Evolutionary conservation across 2,113 vertebrate species (phyloP), one percentile per base, ranked within the genome.

Genomic region (Marcusenius ussheri): DNA sequence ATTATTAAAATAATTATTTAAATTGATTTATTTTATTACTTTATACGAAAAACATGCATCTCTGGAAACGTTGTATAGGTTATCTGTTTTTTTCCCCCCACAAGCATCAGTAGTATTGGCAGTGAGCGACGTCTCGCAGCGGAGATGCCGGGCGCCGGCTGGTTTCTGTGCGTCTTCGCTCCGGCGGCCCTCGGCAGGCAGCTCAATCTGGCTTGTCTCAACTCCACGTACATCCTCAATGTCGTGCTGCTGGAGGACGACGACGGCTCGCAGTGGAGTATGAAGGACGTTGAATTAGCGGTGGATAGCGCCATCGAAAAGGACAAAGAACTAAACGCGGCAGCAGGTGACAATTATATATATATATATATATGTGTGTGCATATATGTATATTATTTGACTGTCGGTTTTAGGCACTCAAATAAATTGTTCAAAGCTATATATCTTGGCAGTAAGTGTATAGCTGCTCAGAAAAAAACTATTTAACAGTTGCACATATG

Each of bases 211-310:
- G 49, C 53, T 15, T 95, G 95, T 90, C 62, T 93, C 47, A 83
- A 92, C 0, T 86, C 93, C n/a, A 19, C 17, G 15, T 77, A 88
- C 0, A 91, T 92, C 31, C 95, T 99, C 91, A 98, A 96, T 1
- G 97, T 99, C 91, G 96, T 99, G 91, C 94, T 98, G 90, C 93
- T 99, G 94, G 94, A 97, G 56, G 97, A 97, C 88, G 91, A 93
- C 0, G 56, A 62, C 8, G 93, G 94, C 19, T 96, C 97, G 86
- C 95, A 95, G 27, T 95, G 96, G 93, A 92, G 93, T 87, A 70
- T 95, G 66, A 56, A 89, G 0, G 94, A 91, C 87, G 94, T 99
- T 90, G 0, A 84, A 91, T 87, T 31, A 0, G 93, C 93, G 13
- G 96, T 99, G 91, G 0, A 90, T 0, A 6, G 89, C n/a, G 97